Evolutionary conservation across 2,797 vertebrate species (phyloP).

Genomic region (Phyllotis vaccarum): DNA sequence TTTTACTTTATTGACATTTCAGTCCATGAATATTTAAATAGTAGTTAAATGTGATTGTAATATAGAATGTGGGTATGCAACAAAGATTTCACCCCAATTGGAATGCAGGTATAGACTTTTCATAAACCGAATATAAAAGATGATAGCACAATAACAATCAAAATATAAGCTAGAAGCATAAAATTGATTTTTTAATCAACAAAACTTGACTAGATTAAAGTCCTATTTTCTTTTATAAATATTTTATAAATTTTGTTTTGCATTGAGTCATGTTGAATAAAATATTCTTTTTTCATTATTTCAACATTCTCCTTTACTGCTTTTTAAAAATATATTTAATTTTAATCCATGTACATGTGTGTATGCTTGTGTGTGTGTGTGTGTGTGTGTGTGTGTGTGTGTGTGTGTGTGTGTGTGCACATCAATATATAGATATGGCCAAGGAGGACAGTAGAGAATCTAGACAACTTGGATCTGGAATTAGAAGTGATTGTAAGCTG

Average conservation of each 20-base stretch:
- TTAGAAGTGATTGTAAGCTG: background rate
- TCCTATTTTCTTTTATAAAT: slow-evolving; percentile 32
- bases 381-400: background rate
- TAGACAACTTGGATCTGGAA: background rate
- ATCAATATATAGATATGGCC: too few species aligned
- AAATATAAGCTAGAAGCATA: slow-evolving; percentile 50
- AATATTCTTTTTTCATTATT: slow-evolving; percentile 1
- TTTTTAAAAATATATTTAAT: background rate
- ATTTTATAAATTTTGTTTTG: slow-evolving; percentile 49
- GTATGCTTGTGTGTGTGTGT: background rate
- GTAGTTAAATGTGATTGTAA: background rate
- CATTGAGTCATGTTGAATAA: slow-evolving; percentile 14
- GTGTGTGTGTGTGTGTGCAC: background rate
- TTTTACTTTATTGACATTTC: slow-evolving; percentile 55
- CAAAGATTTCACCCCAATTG: slow-evolving; percentile 51
- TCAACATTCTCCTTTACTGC: background rate
- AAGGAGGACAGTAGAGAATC: background rate
- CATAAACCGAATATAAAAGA: slow-evolving; percentile 22
- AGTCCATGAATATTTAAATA: slow-evolving; percentile 12
- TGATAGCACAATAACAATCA: slow-evolving; percentile 52
- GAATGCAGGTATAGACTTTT: slow-evolving; percentile 14
- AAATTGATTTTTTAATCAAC: slow-evolving; percentile 52
- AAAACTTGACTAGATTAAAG: slow-evolving; percentile 61
- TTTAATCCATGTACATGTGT: background rate
- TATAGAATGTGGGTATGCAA: slow-evolving; percentile 1